phyloP scores from a whole-genome alignment of 2,113 vertebrate species.

The Pimephales promelas region DNA sequence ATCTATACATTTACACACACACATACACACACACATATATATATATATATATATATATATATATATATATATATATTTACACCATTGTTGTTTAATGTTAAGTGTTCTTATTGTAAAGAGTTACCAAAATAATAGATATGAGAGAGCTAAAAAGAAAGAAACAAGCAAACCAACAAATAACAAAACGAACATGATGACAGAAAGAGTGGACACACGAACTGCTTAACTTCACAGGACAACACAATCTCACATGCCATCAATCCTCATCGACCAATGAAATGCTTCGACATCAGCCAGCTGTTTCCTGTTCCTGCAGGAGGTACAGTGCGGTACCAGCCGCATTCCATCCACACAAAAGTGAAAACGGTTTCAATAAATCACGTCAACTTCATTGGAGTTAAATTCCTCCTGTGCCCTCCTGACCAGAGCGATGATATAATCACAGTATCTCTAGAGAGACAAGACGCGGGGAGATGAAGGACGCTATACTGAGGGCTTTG shows the following conservation, averaged over 20 bases:
- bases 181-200: neutral
- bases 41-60: neutral
- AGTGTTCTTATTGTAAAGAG: neutral
- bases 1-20: too few relatives aligned
- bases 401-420: neutral
- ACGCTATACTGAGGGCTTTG: neutral
- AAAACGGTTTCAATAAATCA: slow-evolving; percentile 1
- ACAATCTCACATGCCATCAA: slow-evolving; percentile 15
- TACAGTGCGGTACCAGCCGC: neutral
- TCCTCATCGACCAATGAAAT: neutral
- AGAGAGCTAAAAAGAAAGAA: neutral
- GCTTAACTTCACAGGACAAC: neutral
- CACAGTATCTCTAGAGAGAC: neutral
- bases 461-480: neutral
- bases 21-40: too few relatives aligned
- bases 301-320: neutral
- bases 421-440: slow-evolving; percentile 11
- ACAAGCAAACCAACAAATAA: too few relatives aligned
- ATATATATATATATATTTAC: neutral
- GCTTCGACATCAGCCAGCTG: neutral
- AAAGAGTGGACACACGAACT: neutral
- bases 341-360: neutral
- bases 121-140: neutral
- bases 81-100: neutral
- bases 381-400: neutral